Conservation (phyloP, 2,888 invertebrate species). For the Hylaea fasciaria region DNA sequence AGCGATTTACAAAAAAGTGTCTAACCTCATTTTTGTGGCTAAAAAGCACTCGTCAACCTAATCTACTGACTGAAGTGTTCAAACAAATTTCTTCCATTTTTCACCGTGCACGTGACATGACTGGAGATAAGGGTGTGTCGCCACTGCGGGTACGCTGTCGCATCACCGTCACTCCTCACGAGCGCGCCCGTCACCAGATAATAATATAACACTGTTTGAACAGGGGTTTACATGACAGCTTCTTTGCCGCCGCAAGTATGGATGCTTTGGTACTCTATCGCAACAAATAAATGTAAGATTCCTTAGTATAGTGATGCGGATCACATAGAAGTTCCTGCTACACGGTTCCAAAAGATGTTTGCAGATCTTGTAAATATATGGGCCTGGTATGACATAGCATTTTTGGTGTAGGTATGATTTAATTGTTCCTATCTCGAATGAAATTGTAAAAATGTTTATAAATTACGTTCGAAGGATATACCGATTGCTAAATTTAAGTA, state of each 20-base stretch:
- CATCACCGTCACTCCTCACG: constrained; percentile 28
- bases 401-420: constrained; percentile 14
- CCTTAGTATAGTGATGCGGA: not conserved
- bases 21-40: too few species aligned
- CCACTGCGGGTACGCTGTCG: constrained; percentile 43
- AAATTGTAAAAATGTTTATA: too few species aligned
- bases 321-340: not conserved
- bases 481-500: too few species aligned
- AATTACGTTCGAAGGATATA: not conserved
- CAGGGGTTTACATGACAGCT: constrained; percentile 22
- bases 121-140: constrained; percentile 49
- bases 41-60: not conserved
- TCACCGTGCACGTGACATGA: constrained; percentile 13
- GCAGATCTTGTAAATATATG: not conserved
- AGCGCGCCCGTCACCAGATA: constrained; percentile 25
- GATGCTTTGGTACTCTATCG: constrained; percentile 5
- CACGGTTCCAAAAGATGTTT: not conserved
- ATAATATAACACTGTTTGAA: constrained; percentile 37
- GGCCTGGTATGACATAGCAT: constrained; percentile 11
- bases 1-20: too few species aligned
- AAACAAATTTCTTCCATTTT: constrained; percentile 9
- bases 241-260: constrained; percentile 9
- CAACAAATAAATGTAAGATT: not conserved
- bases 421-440: constrained; percentile 21
- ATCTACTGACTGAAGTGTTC: not conserved